These are phyloP conservation scores for Merops nubicus DNA, from an alignment of 2,113 vertebrate genomes.

Conservation along the genomic window DNA sequence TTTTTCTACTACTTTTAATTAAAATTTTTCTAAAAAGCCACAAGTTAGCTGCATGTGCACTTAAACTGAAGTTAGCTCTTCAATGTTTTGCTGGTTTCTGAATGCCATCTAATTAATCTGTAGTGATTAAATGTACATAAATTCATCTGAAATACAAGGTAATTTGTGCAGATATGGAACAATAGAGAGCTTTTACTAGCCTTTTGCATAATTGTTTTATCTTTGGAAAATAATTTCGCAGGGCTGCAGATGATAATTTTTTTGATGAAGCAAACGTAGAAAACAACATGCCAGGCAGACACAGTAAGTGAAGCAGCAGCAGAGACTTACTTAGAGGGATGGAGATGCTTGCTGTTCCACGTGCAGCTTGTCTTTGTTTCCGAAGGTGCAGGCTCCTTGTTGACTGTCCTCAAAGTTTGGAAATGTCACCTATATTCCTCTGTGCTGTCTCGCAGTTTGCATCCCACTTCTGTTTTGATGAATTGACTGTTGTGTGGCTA, in stretches of 20 bases:
- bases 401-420: neutral
- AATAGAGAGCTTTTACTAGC: slow-evolving; percentile 67
- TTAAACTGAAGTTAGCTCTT: slow-evolving; percentile 79
- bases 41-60: slow-evolving; percentile 74
- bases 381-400: neutral
- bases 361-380: neutral
- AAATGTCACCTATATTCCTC: neutral
- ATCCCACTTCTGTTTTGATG: neutral
- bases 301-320: neutral
- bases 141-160: slow-evolving; percentile 73
- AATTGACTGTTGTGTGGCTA: neutral
- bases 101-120: slow-evolving; percentile 81
- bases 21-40: slow-evolving; percentile 79
- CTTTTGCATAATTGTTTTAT: slow-evolving; percentile 66
- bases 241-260: slow-evolving; percentile 68
- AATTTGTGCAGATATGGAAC: slow-evolving; percentile 74
- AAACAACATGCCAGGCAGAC: neutral
- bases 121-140: slow-evolving; percentile 81
- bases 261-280: slow-evolving; percentile 61
- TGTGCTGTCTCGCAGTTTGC: neutral
- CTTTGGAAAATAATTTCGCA: slow-evolving; percentile 68
- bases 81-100: slow-evolving; percentile 72
- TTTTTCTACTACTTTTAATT: slow-evolving; percentile 84
- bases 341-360: neutral
- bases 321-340: neutral